Evolutionary conservation across 2,113 vertebrate species (phyloP).

Genomic region (Limnothrissa miodon): DNA sequence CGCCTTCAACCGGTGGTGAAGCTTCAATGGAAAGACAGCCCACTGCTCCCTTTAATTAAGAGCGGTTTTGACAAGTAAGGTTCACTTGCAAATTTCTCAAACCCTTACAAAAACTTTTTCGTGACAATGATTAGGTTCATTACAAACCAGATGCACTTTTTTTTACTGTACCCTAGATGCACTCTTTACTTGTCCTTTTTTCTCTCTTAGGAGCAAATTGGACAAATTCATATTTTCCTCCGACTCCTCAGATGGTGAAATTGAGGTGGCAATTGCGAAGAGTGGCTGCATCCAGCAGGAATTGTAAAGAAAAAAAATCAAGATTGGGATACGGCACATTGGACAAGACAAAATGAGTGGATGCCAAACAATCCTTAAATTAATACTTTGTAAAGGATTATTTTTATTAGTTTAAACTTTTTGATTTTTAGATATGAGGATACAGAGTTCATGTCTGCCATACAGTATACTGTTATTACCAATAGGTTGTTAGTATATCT

Average conservation of each 20-base stretch:
- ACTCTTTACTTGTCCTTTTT: background rate
- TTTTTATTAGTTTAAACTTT: background rate
- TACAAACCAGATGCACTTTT: background rate
- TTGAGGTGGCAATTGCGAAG: background rate
- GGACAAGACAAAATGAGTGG: background rate
- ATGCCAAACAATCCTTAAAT: conserved; percentile 21
- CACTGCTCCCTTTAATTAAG: background rate
- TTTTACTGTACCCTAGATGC: background rate
- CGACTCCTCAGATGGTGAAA: background rate
- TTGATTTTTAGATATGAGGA: background rate
- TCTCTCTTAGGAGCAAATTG: background rate
- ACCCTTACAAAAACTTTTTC: background rate
- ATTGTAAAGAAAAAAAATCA: too few species aligned
- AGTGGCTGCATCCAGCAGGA: background rate
- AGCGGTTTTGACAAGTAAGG: background rate
- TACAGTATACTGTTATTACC: background rate
- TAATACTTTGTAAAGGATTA: background rate
- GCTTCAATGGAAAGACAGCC: background rate
- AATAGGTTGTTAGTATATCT: conserved; percentile 1
- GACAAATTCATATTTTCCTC: conserved; percentile 8
- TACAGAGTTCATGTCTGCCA: conserved; percentile 1
- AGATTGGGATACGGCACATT: background rate
- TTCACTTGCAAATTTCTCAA: background rate
- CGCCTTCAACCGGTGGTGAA: background rate
- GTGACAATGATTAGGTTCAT: background rate